Conservation (phyloP, 2,113 vertebrate genomes). For the Cinclus cinclus region DNA sequence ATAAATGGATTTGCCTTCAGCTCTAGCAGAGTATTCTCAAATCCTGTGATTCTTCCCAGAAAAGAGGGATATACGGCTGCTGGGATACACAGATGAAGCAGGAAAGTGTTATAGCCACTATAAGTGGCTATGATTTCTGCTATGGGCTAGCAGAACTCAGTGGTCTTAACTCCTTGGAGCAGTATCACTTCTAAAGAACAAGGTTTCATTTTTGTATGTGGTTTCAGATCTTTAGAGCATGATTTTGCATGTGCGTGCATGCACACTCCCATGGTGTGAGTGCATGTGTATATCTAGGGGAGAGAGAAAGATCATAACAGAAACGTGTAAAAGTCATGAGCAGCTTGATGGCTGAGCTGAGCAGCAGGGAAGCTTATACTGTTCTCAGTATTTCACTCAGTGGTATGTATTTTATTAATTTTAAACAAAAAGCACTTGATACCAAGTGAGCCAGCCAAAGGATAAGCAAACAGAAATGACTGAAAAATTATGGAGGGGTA, state of each 20-base stretch:
- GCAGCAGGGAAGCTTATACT: not conserved
- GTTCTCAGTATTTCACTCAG: constrained; percentile 29
- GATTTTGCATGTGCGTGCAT: not conserved
- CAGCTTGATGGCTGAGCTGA: not conserved
- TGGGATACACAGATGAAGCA: not conserved
- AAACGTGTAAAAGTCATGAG: constrained; percentile 1
- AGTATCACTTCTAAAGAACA: not conserved
- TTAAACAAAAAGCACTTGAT: constrained; percentile 13
- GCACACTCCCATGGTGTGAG: fast-evolving
- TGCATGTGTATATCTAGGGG: not conserved
- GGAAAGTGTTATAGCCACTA: not conserved
- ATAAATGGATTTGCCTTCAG: not conserved
- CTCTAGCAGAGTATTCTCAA: not conserved
- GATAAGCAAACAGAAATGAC: constrained; percentile 24
- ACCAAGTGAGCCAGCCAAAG: constrained; percentile 11
- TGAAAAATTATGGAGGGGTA: not conserved
- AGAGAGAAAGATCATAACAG: not conserved
- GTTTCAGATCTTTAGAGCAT: not conserved
- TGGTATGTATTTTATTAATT: constrained; percentile 16
- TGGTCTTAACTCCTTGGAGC: not conserved
- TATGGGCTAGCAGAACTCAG: not conserved
- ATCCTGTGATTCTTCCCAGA: not conserved
- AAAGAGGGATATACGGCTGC: not conserved
- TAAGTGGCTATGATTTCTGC: not conserved
- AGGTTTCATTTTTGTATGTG: not conserved